phyloP scores from a whole-genome alignment of 2,797 vertebrate genomes.

The Chelon auratus region DNA sequence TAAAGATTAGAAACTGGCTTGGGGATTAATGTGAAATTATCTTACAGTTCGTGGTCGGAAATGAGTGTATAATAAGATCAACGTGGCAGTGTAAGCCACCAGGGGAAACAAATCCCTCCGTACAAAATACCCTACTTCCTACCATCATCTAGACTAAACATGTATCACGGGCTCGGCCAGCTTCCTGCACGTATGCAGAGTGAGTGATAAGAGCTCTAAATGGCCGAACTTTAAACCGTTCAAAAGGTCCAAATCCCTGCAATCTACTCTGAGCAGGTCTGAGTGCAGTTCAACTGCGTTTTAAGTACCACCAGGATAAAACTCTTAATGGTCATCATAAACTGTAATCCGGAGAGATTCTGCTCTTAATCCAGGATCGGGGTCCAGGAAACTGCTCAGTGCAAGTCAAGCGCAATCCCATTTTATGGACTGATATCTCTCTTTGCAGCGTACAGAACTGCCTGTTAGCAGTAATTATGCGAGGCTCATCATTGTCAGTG shows the following conservation, averaged over 20 bases:
- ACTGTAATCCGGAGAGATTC: constrained; percentile 78
- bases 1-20: constrained; percentile 64
- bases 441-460: constrained; percentile 27
- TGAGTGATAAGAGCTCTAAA: constrained; percentile 79
- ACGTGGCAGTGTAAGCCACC: constrained; percentile 71
- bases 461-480: constrained; percentile 62
- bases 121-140: constrained; percentile 66
- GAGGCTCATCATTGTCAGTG: constrained; percentile 45
- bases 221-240: constrained; percentile 75
- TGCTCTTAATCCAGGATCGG: constrained; percentile 76
- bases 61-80: constrained; percentile 79
- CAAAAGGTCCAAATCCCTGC: constrained; percentile 78
- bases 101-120: constrained; percentile 69
- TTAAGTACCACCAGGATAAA: constrained; percentile 77
- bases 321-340: constrained; percentile 83
- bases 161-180: constrained; percentile 32
- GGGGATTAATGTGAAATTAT: constrained; percentile 68
- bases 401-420: constrained; percentile 64
- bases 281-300: constrained; percentile 74
- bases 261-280: constrained; percentile 77
- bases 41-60: constrained; percentile 69
- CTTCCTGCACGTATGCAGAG: constrained; percentile 47
- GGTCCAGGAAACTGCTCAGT: constrained; percentile 68
- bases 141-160: constrained; percentile 61
- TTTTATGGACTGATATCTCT: constrained; percentile 63